A percentile compares a stretch with the other conserved stretches of the same genome.
These are phyloP conservation scores for Lithophane socia DNA, from an alignment of 2,888 invertebrate species.

Conservation along the genomic window DNA sequence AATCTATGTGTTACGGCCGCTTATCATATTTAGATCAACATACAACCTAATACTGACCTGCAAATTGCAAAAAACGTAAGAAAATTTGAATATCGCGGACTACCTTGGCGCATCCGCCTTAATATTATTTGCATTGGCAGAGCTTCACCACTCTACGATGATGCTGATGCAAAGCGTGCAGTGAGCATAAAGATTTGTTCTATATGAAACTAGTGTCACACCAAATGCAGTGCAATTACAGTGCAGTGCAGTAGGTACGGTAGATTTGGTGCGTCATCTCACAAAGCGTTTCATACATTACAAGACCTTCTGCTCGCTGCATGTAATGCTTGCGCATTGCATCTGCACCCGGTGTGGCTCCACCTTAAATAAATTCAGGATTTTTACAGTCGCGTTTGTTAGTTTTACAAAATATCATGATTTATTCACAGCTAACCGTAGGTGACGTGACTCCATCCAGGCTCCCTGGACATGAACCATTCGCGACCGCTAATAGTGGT, in stretches of 20 bases:
- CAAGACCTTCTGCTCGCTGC: slow-evolving; percentile 29
- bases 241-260: neutral
- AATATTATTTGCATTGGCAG: neutral
- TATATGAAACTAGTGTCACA: slow-evolving; percentile 7
- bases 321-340: slow-evolving; percentile 32
- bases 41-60: too few relatives aligned
- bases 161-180: neutral
- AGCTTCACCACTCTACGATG: neutral
- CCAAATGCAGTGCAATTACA: slow-evolving; percentile 16
- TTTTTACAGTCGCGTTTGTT: neutral
- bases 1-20: too few relatives aligned
- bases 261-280: slow-evolving; percentile 1
- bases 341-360: slow-evolving; percentile 38
- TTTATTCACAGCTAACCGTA: neutral
- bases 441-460: neutral
- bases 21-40: too few relatives aligned
- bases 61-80: too few relatives aligned
- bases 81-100: too few relatives aligned
- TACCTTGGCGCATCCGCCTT: too few relatives aligned
- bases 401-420: neutral
- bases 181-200: neutral
- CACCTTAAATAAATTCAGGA: slow-evolving; percentile 22
- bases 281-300: slow-evolving; percentile 29
- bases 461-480: neutral
- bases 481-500: neutral